Evolutionary conservation across 30 jellyfish, hydroid and myxozoan species (phyloP), one percentile per base, ranked within the genome.

Genomic region (Cassiopea andromeda): DNA sequence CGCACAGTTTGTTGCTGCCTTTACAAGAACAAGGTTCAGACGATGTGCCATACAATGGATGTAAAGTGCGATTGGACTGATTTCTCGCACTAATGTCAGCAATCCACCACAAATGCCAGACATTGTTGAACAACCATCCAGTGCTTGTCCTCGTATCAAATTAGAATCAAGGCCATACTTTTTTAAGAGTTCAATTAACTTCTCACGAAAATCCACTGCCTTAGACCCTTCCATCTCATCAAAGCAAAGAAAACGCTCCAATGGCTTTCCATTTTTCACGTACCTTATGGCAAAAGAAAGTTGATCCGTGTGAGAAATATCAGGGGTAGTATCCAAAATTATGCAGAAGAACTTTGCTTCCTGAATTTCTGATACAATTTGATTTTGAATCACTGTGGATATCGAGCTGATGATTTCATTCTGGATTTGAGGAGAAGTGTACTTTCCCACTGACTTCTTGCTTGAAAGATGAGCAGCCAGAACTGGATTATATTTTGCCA

Each of bases 391-490:
- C n/a, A n/a, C n/a, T n/a, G n/a, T 16, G 3, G n/a, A n/a, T n/a
- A n/a, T n/a, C n/a, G n/a, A n/a, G 90, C 84, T 75, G 60, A 87
- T 77, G 47, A 77, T 69, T 54, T 76, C 90, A 59, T 87, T 87
- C 77, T 87, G 94, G 49, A 87, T 87, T 70, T 76, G 94, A 61
- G 84, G 94, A 17, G 84, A 87, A 69, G 77, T 87, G 90, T 75
- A 76, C 77, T 73, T 50, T 60, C 89, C 93, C 90, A 80, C 44
- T 8, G 93, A 85, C 93, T 85, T 72, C 93, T 85, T 73, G 93
- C 93, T 85, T 73, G 77, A 44, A 15, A 85, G 69, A 64, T 85
- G 93, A 44, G 93, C 93, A 7, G 61, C 87, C 79, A 85, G 60
- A 15, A 85, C 44, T 4, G 93, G 93, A 85, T 75, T 72, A 47